phyloP scores from a whole-genome alignment of 2,888 invertebrate genomes.

The Molorchus minor region DNA sequence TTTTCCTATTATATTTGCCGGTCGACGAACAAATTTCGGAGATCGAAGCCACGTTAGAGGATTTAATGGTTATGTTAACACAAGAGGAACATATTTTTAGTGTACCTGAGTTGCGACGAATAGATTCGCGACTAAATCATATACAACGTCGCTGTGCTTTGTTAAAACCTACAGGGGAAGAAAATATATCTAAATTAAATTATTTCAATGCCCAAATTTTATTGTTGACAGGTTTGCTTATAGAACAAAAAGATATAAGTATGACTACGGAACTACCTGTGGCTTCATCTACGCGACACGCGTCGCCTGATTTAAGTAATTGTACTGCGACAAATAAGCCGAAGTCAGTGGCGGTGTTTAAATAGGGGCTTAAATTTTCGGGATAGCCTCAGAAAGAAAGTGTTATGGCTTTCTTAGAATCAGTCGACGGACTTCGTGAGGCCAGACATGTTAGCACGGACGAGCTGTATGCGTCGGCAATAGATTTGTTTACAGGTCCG shows the following conservation, averaged over 20 bases:
- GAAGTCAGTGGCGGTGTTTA: not conserved
- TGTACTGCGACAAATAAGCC: not conserved
- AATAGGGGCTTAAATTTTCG: not conserved
- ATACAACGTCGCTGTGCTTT: not conserved
- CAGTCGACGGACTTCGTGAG: not conserved
- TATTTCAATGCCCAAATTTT: too few species aligned
- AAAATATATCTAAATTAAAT: too few species aligned
- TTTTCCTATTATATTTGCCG: not conserved
- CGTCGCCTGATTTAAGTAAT: not conserved
- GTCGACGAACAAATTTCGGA: not conserved
- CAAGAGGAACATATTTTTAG: too few species aligned
- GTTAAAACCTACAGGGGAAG: not conserved
- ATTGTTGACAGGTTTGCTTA: too few species aligned
- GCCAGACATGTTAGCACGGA: not conserved
- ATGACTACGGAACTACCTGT: too few species aligned
- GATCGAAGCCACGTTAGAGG: not conserved
- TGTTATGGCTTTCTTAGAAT: not conserved
- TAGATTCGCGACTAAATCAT: not conserved
- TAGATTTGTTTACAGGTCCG: not conserved
- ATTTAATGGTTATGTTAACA: too few species aligned
- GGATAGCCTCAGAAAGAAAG: not conserved
- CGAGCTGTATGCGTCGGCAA: not conserved
- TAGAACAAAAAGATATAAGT: too few species aligned
- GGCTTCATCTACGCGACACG: not conserved
- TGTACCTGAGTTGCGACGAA: not conserved